A percentile compares a stretch with the other conserved stretches of the same genome.
Conservation (phyloP, 2,797 vertebrate genomes). For the Pantherophis vulpinus region DNA sequence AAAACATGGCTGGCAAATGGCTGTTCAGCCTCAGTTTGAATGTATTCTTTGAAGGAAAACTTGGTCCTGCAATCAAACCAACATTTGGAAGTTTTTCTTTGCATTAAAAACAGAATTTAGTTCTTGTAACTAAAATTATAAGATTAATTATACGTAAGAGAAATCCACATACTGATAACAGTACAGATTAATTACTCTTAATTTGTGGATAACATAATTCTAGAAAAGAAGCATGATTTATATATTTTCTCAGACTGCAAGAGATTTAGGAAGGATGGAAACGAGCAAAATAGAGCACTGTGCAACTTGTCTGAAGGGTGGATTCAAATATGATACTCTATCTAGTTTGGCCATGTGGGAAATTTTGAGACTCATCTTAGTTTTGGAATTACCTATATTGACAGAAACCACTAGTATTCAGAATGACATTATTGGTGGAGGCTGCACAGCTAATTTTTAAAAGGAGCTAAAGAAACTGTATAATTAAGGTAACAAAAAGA, state of each 20-base stretch:
- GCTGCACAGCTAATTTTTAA: neutral
- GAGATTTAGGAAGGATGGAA: neutral
- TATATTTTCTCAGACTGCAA: neutral
- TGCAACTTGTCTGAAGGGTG: neutral
- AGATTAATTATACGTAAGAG: neutral
- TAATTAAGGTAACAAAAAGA: neutral
- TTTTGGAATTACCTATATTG: neutral
- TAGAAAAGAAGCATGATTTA: neutral
- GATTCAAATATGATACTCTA: neutral
- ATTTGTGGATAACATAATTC: neutral
- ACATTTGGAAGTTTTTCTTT: neutral
- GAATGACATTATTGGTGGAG: neutral
- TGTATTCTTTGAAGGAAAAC: neutral
- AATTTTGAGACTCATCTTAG: neutral
- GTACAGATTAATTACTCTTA: neutral
- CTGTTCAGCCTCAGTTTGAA: neutral
- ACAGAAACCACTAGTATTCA: neutral
- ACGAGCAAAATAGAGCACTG: neutral
- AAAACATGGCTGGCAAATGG: neutral
- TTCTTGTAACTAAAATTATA: neutral
- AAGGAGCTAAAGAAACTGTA: neutral
- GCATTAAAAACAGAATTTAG: neutral
- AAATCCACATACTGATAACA: neutral
- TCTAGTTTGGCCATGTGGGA: neutral
- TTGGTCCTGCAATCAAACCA: neutral